Base-by-base conservation (phyloP, 1,140 invertebrate species). In the Conus betulinus region DNA sequence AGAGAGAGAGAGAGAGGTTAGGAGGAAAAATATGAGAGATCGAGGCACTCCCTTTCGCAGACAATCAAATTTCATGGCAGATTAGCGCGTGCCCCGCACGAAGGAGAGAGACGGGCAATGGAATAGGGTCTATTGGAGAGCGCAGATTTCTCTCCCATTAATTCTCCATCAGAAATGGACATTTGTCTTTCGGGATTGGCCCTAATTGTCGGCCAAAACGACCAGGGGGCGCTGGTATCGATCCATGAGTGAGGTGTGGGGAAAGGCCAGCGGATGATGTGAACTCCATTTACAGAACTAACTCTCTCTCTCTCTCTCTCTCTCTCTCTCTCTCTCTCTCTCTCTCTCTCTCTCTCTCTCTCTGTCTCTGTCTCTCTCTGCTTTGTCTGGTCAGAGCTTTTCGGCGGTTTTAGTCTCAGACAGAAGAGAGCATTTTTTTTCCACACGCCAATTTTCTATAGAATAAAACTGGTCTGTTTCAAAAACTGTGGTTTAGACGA, bases 1-100 rank as follows among this genome's bases (percentile, higher is more conserved):
- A n/a, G 82, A 57, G 63, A 67, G 57, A 25, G 55, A 71, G n/a
- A n/a, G n/a, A 11, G 27, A 7, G 2, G 55, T 20, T 7, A 71
- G 51, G 83, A 8, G 67, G 83, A 85, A 63, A 63, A 85, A 85
- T 85, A 85, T 71, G 79, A 81, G 79, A 81, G 79, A 81, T 81
- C 79, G 79, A 52, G 79, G 79, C 79, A 81, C 79, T 55, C 79
- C 53, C 79, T 81, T 67, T 87, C 85, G 53, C 85, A 87, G 85
- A 87, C 85, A 87, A 87, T 87, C 85, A 87, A 67, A 87, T 87
- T 87, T 87, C 71, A 87, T 87, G 85, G 85, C 85, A 87, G 85
- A 74, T 87, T 87, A 87, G 85, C 71, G 20, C 7, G 39, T 51
- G 79, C 10, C 6, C 39, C 39, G 55, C 25, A 55, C 63, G 57